These are phyloP conservation scores for Odontomachus brunneus DNA, from an alignment of 1,140 invertebrate genomes.

Conservation along the genomic window DNA sequence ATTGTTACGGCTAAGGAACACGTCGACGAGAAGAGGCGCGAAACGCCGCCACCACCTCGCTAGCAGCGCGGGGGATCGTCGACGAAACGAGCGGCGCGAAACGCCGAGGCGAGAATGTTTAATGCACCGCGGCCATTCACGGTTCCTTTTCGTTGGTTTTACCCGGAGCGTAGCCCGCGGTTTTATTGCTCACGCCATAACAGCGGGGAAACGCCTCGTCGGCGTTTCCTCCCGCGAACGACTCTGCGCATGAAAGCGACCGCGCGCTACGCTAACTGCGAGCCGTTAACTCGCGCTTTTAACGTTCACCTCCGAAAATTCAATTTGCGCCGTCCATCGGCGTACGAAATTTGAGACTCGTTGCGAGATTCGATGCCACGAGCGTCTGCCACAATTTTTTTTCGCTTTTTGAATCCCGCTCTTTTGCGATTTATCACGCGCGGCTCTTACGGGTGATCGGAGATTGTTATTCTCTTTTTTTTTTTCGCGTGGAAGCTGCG, in stretches of 20 bases:
- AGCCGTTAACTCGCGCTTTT: conserved; percentile 31
- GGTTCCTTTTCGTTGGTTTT: conserved; percentile 44
- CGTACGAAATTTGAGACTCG: not conserved
- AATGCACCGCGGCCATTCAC: conserved; percentile 37
- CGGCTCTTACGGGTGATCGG: too few species aligned
- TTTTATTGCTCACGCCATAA: conserved; percentile 41
- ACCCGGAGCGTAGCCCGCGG: not conserved
- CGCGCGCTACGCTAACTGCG: conserved; percentile 29
- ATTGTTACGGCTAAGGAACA: not conserved
- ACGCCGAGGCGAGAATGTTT: conserved; percentile 33
- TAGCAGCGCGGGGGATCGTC: conserved; percentile 9
- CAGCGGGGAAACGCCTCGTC: conserved; percentile 14
- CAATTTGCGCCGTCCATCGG: conserved; percentile 33
- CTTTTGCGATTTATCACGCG: too few species aligned
- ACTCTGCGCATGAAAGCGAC: not conserved
- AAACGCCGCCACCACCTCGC: too few species aligned
- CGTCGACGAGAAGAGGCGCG: conserved; percentile 11
- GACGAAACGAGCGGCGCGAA: conserved; percentile 24
- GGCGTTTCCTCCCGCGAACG: conserved; percentile 37
- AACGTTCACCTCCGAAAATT: conserved; percentile 16
- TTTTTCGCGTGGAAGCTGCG: too few species aligned
- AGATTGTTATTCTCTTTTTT: not conserved
- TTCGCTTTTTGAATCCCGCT: not conserved
- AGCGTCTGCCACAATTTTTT: too few species aligned
- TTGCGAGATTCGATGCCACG: not conserved